Percentiles rank a stretch among this genome's conserved stretches.
Conservation (phyloP, 2,113 vertebrate genomes). For the Gobio gobio region DNA sequence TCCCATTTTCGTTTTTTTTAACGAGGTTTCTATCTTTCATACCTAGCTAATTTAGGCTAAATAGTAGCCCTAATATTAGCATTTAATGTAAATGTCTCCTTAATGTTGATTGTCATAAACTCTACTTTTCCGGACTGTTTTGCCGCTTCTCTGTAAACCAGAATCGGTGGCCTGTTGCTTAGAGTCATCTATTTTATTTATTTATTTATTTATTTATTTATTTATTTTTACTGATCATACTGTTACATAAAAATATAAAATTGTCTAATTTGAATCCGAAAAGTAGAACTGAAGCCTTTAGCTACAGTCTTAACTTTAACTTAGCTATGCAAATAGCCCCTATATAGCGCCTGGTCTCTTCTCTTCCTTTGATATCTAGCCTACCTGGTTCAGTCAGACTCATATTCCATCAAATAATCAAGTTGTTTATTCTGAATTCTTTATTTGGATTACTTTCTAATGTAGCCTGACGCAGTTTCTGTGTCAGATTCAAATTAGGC, state of each 20-base stretch:
- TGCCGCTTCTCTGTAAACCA: background rate
- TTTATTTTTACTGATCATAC: too few relatives aligned
- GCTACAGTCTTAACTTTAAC: too few relatives aligned
- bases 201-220: too few relatives aligned
- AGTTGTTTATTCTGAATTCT: background rate
- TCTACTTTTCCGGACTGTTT: background rate
- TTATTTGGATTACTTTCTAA: background rate
- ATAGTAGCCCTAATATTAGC: background rate
- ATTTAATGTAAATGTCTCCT: background rate
- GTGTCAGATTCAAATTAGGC: background rate
- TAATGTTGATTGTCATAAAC: background rate
- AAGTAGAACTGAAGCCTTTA: too few relatives aligned
- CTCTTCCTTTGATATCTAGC: too few relatives aligned
- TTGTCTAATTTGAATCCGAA: too few relatives aligned
- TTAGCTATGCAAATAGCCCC: too few relatives aligned
- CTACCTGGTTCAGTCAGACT: background rate
- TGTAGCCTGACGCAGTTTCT: background rate
- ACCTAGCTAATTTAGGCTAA: background rate
- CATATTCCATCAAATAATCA: background rate
- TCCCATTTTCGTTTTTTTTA: background rate
- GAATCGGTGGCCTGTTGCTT: background rate
- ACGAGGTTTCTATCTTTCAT: background rate
- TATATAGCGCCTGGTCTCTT: too few relatives aligned
- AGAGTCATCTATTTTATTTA: too few relatives aligned
- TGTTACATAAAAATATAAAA: too few relatives aligned